Evolutionary conservation across 2,113 vertebrate species (phyloP).

Genomic region (Raja brachyura): DNA sequence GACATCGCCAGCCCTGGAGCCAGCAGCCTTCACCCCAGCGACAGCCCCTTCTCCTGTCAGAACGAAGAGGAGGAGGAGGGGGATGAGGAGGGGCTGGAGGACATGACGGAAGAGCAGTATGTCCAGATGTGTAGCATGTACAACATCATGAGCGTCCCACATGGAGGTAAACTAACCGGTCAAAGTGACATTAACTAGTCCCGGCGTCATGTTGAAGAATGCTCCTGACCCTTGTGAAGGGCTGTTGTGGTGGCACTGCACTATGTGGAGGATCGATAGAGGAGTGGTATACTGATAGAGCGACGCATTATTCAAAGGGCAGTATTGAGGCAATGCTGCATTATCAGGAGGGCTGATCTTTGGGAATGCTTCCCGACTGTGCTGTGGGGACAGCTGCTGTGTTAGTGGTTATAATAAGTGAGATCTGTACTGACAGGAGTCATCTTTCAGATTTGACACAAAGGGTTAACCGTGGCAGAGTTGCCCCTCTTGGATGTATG

Average conservation of each 20-base stretch:
- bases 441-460: no score
- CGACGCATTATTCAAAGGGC: no score
- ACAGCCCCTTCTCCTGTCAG: slow-evolving; percentile 84
- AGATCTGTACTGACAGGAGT: no score
- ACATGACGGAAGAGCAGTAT: slow-evolving; percentile 83
- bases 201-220: background rate
- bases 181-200: background rate
- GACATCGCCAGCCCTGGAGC: slow-evolving; percentile 82
- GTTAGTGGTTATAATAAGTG: no score
- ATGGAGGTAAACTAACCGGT: slow-evolving; percentile 56
- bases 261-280: background rate
- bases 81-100: slow-evolving; percentile 71
- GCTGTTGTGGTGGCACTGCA: background rate
- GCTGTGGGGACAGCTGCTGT: no score
- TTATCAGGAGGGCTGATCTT: no score
- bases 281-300: no score
- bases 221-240: background rate
- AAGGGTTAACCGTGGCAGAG: no score
- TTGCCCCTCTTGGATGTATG: no score
- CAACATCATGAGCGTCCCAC: slow-evolving; percentile 86
- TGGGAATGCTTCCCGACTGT: no score
- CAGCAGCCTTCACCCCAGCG: slow-evolving; percentile 82
- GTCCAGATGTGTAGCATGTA: slow-evolving; percentile 95
- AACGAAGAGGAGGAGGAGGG: slow-evolving; percentile 66
- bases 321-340: background rate